phyloP scores from a whole-genome alignment of 1,140 invertebrate genomes.

The Carcinoscorpius rotundicauda region DNA sequence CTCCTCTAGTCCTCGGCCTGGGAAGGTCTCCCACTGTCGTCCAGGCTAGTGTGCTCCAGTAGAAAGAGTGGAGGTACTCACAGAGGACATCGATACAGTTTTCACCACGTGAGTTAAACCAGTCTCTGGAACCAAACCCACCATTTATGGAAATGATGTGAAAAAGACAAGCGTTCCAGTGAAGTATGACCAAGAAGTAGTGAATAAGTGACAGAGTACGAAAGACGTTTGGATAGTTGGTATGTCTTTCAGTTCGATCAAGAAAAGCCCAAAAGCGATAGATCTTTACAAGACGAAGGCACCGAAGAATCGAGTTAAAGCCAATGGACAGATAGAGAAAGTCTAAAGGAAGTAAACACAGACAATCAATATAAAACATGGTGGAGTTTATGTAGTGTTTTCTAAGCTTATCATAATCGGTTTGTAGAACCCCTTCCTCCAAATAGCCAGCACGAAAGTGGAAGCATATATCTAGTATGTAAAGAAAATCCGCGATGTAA shows the following conservation, averaged over 20 bases:
- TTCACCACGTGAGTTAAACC: slow-evolving; percentile 50
- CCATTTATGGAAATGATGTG: slow-evolving; percentile 90
- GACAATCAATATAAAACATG: slow-evolving; percentile 95
- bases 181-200: slow-evolving; percentile 93
- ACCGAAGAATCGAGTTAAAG: slow-evolving; percentile 91
- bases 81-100: slow-evolving; percentile 62
- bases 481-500: slow-evolving; percentile 91
- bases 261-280: slow-evolving; percentile 97
- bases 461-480: slow-evolving; percentile 90
- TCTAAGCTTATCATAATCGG: slow-evolving; percentile 79
- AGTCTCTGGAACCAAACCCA: slow-evolving; percentile 79
- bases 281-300: slow-evolving; percentile 94
- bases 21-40: slow-evolving; percentile 67
- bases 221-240: slow-evolving; percentile 96
- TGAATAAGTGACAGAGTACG: slow-evolving; percentile 84
- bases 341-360: slow-evolving; percentile 92
- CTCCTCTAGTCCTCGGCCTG: slow-evolving; percentile 64
- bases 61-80: slow-evolving; percentile 91
- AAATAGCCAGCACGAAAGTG: slow-evolving; percentile 95
- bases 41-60: slow-evolving; percentile 90
- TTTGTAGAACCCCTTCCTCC: slow-evolving; percentile 92
- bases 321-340: slow-evolving; percentile 96
- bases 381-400: slow-evolving; percentile 98
- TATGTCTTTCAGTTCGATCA: slow-evolving; percentile 93
- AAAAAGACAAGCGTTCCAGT: slow-evolving; percentile 98